phyloP scores from a whole-genome alignment of 2,113 vertebrate species.

The Toxostoma redivivum region DNA sequence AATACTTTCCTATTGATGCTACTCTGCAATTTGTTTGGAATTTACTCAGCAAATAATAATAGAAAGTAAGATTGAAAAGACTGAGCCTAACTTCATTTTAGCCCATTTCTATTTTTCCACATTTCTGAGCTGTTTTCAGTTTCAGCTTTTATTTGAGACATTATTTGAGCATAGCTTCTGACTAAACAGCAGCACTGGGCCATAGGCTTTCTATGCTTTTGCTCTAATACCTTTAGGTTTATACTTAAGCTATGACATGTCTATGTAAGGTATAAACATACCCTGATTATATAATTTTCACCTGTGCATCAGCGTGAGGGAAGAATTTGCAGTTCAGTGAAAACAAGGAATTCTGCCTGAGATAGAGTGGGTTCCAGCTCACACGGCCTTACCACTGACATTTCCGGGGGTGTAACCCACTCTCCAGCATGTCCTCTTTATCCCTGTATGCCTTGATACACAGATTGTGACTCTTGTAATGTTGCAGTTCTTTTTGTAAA shows the following conservation, averaged over 20 bases:
- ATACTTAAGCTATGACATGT: background rate
- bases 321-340: background rate
- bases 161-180: background rate
- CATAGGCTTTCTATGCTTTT: background rate
- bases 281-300: background rate
- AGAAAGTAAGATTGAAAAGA: background rate
- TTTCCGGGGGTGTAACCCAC: background rate
- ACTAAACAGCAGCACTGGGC: background rate
- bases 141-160: background rate
- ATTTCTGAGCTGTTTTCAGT: background rate
- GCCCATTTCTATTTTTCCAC: background rate
- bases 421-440: background rate
- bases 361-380: background rate
- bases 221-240: background rate
- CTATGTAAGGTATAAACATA: background rate
- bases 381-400: rapidly evolving
- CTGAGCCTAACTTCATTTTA: background rate
- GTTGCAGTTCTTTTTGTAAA: background rate
- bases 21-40: background rate
- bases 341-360: background rate
- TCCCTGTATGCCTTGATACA: background rate
- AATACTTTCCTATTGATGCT: constrained; percentile 45
- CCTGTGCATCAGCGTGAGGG: background rate
- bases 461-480: background rate
- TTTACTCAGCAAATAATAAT: constrained; percentile 21